phyloP scores from a whole-genome alignment of 23 tunicate genomes.

The Trididemnum nubilum region DNA sequence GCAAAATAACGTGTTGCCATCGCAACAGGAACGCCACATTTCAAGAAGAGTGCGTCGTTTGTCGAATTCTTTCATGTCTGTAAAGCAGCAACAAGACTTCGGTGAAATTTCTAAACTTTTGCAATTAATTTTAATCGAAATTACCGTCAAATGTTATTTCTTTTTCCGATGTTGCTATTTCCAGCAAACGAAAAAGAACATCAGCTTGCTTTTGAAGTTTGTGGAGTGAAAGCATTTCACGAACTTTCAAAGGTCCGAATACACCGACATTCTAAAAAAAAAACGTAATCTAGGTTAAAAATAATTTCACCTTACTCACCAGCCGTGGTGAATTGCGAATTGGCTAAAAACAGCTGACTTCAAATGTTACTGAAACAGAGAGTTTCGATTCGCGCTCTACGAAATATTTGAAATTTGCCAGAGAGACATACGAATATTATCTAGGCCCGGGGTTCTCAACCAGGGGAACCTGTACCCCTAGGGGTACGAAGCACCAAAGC shows the following conservation, averaged over 20 bases:
- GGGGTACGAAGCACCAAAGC: too few species aligned
- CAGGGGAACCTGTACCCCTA: too few species aligned
- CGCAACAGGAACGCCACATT: slow-evolving; percentile 91
- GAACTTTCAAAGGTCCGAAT: slow-evolving; percentile 72
- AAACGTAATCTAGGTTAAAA: neutral
- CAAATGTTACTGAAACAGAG: too few species aligned
- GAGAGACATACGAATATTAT: too few species aligned
- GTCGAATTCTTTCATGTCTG: slow-evolving; percentile 50
- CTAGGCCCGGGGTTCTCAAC: too few species aligned
- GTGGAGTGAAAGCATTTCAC: slow-evolving; percentile 59
- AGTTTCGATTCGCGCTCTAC: too few species aligned
- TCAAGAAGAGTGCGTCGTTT: slow-evolving; percentile 57
- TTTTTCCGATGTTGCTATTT: slow-evolving; percentile 31
- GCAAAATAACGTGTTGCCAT: slow-evolving; percentile 57
- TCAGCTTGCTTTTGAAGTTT: slow-evolving; percentile 61
- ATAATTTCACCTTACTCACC: too few species aligned
- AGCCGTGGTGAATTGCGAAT: too few species aligned
- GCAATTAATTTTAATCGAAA: too few species aligned
- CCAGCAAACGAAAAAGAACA: slow-evolving; percentile 24
- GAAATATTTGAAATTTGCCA: too few species aligned
- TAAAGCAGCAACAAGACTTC: neutral
- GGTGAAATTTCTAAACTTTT: neutral
- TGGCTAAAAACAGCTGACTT: too few species aligned
- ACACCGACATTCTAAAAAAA: slow-evolving; percentile 67
- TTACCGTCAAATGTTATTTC: slow-evolving; percentile 68